Evolutionary conservation across 2,888 invertebrate species (phyloP).

Genomic region (Caenorhabditis japonica): DNA sequence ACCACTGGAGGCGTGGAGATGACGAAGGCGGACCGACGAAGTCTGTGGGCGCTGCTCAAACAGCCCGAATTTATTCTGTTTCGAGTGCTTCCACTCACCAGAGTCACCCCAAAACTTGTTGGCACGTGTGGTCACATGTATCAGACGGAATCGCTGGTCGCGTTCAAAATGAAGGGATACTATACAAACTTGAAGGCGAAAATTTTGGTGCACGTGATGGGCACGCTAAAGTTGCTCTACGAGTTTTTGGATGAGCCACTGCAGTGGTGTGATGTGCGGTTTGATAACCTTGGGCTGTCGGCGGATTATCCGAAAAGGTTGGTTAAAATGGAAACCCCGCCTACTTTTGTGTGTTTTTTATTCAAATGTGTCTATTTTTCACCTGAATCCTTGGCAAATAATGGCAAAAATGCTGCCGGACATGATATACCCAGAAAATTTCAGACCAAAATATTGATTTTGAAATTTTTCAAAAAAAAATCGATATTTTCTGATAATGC

Average conservation of each 20-base stretch:
- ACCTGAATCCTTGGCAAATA: too few species aligned
- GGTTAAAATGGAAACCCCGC: too few species aligned
- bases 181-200: conserved; percentile 77
- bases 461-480: too few species aligned
- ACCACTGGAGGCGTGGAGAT: conserved; percentile 61
- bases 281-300: conserved; percentile 76
- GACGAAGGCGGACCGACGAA: conserved; percentile 67
- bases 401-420: too few species aligned
- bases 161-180: conserved; percentile 76
- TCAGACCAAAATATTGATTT: too few species aligned
- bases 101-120: conserved; percentile 75
- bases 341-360: too few species aligned
- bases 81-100: conserved; percentile 69
- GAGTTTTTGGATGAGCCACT: conserved; percentile 78
- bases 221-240: conserved; percentile 77
- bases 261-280: conserved; percentile 80
- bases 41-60: conserved; percentile 74
- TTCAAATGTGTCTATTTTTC: background rate
- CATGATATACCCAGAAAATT: too few species aligned
- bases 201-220: conserved; percentile 78
- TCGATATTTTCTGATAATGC: too few species aligned
- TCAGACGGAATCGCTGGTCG: conserved; percentile 77
- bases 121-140: conserved; percentile 80
- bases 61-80: conserved; percentile 76
- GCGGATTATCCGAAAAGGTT: conserved; percentile 76